Conservation (phyloP, 2,797 vertebrate species). For the Brotula barbata region DNA sequence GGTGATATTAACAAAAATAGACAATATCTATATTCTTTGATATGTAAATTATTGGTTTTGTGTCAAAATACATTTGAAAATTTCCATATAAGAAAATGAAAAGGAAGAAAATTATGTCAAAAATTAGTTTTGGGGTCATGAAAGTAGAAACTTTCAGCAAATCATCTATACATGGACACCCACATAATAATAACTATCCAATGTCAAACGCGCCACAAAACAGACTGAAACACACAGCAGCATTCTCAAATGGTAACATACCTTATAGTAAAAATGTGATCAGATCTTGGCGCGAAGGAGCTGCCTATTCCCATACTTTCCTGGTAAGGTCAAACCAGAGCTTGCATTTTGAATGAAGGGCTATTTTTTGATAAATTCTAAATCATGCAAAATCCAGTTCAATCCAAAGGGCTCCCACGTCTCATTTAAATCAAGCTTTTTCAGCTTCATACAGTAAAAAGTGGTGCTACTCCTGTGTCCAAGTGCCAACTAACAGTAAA, state of each 20-base stretch:
- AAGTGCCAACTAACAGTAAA: slow-evolving; percentile 53
- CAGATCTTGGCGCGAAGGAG: slow-evolving; percentile 86
- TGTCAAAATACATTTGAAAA: too few species aligned
- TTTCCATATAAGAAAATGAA: too few species aligned
- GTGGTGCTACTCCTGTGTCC: slow-evolving; percentile 29
- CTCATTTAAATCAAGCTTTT: slow-evolving; percentile 4
- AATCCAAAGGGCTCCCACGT: slow-evolving; percentile 24
- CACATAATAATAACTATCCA: too few species aligned
- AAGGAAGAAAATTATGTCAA: too few species aligned
- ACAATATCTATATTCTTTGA: too few species aligned
- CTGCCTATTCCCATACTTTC: slow-evolving; percentile 86
- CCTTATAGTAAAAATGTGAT: slow-evolving; percentile 88
- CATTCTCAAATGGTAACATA: slow-evolving; percentile 61
- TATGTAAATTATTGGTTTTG: too few species aligned
- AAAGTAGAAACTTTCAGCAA: too few species aligned
- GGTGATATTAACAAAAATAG: too few species aligned
- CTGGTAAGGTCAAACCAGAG: slow-evolving; percentile 52
- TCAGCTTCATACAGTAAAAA: slow-evolving; percentile 28
- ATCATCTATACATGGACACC: too few species aligned
- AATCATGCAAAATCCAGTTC: background rate
- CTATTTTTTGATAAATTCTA: slow-evolving; percentile 5
- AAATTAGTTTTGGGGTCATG: too few species aligned
- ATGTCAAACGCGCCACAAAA: background rate
- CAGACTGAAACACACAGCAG: slow-evolving; percentile 4
- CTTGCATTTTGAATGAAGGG: slow-evolving; percentile 51